Conservation (phyloP, 2,888 invertebrate genomes). For the Heterodera filipjevi region DNA sequence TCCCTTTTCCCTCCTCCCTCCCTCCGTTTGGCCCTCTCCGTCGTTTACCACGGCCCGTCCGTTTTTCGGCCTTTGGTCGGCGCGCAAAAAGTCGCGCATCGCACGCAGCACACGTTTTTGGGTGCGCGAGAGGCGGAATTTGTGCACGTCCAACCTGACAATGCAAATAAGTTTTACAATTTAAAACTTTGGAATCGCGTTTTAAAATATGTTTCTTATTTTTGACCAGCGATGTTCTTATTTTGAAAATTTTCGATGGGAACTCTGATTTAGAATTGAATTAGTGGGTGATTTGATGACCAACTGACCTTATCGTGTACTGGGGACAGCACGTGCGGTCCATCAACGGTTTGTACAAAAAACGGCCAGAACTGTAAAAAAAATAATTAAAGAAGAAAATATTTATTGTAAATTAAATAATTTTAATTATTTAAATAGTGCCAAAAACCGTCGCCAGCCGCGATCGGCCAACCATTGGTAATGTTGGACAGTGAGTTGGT, state of each 20-base stretch:
- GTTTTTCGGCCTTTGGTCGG: conserved; percentile 60
- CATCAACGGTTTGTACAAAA: conserved; percentile 92
- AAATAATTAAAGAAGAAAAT: no score
- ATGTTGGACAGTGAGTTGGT: conserved; percentile 78
- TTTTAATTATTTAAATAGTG: neutral
- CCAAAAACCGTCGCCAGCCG: conserved; percentile 86
- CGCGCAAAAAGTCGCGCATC: conserved; percentile 72
- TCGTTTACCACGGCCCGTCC: neutral
- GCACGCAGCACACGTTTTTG: conserved; percentile 89
- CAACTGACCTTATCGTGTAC: conserved; percentile 77
- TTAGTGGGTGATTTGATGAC: neutral
- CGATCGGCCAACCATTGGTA: conserved; percentile 91
- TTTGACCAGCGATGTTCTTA: no score
- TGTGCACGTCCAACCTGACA: conserved; percentile 77
- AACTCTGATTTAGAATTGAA: no score
- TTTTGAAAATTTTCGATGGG: no score
- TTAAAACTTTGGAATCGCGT: no score
- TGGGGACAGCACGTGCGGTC: conserved; percentile 88
- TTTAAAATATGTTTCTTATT: no score
- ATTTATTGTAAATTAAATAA: no score
- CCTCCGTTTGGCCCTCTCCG: no score
- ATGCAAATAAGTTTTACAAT: neutral
- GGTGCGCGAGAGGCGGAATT: conserved; percentile 82
- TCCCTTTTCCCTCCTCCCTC: neutral
- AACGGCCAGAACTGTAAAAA: conserved; percentile 90